Percentiles rank a stretch among this genome's conserved stretches.
phyloP scores from a whole-genome alignment of 2,888 invertebrate genomes.

The Eupithecia inturbata region DNA sequence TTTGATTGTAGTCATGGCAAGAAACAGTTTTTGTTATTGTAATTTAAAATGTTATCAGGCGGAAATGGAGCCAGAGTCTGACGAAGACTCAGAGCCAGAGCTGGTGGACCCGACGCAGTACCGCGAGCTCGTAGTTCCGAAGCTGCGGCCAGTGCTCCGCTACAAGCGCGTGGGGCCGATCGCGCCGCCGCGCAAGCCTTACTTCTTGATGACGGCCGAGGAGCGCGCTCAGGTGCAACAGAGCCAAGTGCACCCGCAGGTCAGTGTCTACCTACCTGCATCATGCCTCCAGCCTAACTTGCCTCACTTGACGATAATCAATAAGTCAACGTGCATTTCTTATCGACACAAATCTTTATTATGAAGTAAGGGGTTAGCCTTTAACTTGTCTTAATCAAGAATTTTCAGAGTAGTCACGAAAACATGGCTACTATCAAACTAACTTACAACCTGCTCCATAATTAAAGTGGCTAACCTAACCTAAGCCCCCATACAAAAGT shows the following conservation, averaged over 20 bases:
- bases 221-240: background rate
- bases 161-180: background rate
- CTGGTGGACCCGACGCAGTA: conserved; percentile 18
- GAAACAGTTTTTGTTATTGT: background rate
- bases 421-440: background rate
- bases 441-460: background rate
- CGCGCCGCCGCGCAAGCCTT: background rate
- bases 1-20: background rate
- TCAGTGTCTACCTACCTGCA: background rate
- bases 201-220: background rate
- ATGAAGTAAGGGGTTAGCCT: no score
- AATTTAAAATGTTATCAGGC: conserved; percentile 44
- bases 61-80: conserved; percentile 58
- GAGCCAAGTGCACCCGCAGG: background rate
- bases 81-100: conserved; percentile 31
- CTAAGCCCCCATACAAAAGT: no score
- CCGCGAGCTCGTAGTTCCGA: conserved; percentile 8
- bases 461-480: no score
- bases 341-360: no score
- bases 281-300: background rate
- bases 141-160: background rate
- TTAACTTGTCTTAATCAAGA: no score
- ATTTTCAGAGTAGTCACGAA: no score
- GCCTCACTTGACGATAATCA: no score
- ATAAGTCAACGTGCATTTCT: no score